Base-by-base conservation (phyloP, 2,888 invertebrate species). In the Barypeithes pellucidus region DNA sequence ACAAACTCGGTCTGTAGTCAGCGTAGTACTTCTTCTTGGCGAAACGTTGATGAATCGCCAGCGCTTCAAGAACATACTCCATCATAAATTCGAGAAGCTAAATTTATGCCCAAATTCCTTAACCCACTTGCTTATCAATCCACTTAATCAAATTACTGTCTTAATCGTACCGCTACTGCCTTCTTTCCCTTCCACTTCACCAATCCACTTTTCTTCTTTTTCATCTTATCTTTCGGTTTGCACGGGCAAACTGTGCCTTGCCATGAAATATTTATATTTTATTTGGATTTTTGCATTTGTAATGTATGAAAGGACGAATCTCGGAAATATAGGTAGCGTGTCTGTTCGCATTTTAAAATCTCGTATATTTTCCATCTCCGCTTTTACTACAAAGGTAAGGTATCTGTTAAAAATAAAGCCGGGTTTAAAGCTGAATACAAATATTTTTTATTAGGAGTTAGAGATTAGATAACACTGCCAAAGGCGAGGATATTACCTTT, bases 181-280 rank as follows among this genome's bases (percentile, higher is more conserved):
- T 52, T 24, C 14, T 52, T 52, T 52, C 24, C 52, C 52, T 52
- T 52, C 52, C 9, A 52, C 52, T 24, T 67, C 43, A 33, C 67
- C 67, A 57, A 67, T 54, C 67, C 67, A 67, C 61, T 68, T 61
- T 68, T 61, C 68, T 68, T 50, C 41, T 59, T 50, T 36, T 60
- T 43, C 60, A 43, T 60, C 60, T 39, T 60, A 39, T 43, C 39
- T 50, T 69, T 54, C 62, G 69, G 63, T 69, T 69, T 54, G 54
- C 41, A 43, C 54, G 22, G 62, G 69, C 33, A 68, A 68, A 68
- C 60, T 68, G 67, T 60, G 50, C 60, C 67, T 69, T 43, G 69
- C 70, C 70, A 70, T 70, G 70, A 70, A 70, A 70, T 65, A 70
- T 70, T 70, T 70, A 65, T 70, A 70, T 70, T 65, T 65, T 70